Evolutionary conservation across 1,140 invertebrate species (phyloP).

Genomic region (Piezodorus guildinii): DNA sequence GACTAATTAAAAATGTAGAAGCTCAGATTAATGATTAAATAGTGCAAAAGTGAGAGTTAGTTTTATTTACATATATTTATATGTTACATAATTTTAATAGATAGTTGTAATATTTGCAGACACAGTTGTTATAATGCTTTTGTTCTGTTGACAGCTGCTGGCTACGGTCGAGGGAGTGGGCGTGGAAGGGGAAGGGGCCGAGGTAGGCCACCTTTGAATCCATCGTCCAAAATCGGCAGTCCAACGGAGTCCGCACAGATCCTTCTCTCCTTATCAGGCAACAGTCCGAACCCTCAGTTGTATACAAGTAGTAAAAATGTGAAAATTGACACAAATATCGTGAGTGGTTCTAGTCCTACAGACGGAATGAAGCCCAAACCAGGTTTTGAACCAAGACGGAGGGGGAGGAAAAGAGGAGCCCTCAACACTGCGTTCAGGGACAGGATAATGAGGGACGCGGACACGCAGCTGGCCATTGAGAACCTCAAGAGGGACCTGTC

Average conservation of each 20-base stretch:
- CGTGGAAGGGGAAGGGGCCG: slow-evolving; percentile 24
- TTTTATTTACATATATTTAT: no score
- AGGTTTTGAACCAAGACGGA: slow-evolving; percentile 23
- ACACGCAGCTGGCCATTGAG: slow-evolving; percentile 20
- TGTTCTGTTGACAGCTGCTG: slow-evolving; percentile 16
- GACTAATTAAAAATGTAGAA: no score
- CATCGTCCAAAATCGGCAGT: slow-evolving; percentile 20
- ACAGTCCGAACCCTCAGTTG: slow-evolving; percentile 20
- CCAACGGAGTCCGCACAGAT: slow-evolving; percentile 32
- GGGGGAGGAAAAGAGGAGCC: slow-evolving; percentile 23
- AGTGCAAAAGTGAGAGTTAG: no score
- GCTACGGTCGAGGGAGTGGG: slow-evolving; percentile 22
- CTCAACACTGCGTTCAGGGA: slow-evolving; percentile 20
- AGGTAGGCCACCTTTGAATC: slow-evolving; percentile 23
- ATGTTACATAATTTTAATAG: no score
- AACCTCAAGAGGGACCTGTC: slow-evolving; percentile 25
- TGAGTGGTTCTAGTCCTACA: background rate
- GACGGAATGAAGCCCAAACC: background rate
- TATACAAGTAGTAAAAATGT: slow-evolving; percentile 25
- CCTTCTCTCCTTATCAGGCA: slow-evolving; percentile 30
- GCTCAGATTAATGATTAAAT: no score
- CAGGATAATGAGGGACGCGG: slow-evolving; percentile 9
- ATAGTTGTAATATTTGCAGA: no score
- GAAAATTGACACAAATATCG: slow-evolving; percentile 18
- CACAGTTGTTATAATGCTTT: background rate